Evolutionary conservation across 2,888 invertebrate species (phyloP).

Genomic region (Erynnis tages): DNA sequence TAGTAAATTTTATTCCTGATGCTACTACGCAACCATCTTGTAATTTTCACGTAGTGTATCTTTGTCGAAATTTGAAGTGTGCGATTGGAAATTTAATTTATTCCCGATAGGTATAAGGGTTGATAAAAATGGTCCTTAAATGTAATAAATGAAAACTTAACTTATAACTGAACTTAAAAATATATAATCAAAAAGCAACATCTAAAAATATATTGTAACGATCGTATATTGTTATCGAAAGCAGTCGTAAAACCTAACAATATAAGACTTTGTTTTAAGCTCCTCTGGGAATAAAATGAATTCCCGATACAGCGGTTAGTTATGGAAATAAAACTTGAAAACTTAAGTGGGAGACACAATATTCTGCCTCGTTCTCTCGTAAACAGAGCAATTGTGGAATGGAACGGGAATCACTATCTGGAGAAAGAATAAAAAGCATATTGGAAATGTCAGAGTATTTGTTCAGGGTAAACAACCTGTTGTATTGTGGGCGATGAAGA

Average conservation of each 20-base stretch:
- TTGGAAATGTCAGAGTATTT: constrained; percentile 16
- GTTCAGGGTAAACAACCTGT: neutral
- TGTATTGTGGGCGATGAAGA: neutral
- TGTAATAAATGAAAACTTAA: too few relatives aligned
- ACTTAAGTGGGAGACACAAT: constrained; percentile 37
- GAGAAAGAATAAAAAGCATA: constrained; percentile 12
- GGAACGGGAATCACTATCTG: constrained; percentile 8
- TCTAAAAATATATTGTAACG: too few relatives aligned
- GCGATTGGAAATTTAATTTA: too few relatives aligned
- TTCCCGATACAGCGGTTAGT: constrained; percentile 28
- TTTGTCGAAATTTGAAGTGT: too few relatives aligned
- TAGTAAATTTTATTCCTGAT: too few relatives aligned
- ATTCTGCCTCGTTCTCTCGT: constrained; percentile 29
- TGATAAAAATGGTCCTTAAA: too few relatives aligned
- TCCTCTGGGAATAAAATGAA: neutral
- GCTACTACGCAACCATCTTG: too few relatives aligned
- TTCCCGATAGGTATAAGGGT: too few relatives aligned
- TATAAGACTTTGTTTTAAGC: neutral
- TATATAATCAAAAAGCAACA: too few relatives aligned
- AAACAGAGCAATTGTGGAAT: constrained; percentile 18
- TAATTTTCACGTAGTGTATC: too few relatives aligned
- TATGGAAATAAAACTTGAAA: constrained; percentile 37
- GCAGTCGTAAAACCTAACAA: neutral
- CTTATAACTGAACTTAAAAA: too few relatives aligned
- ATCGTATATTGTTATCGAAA: too few relatives aligned